Evolutionary conservation across 37 sponge, comb jelly and placozoan genomes (phyloP).

Genomic region (Tethya wilhelma): DNA sequence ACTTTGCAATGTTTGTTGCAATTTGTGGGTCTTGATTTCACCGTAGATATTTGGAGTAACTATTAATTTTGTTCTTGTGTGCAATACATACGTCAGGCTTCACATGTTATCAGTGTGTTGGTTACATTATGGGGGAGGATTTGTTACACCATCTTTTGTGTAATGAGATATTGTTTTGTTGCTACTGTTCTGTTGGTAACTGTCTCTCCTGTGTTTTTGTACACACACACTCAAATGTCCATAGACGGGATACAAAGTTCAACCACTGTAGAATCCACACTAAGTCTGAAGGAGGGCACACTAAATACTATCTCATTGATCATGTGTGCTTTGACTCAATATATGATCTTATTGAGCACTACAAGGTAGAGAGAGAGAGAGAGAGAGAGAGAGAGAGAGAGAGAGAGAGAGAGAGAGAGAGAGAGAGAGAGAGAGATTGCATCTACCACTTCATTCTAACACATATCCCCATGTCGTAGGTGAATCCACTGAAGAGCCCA

Average conservation of each 20-base stretch:
- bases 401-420: no score
- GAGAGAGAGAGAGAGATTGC: no score
- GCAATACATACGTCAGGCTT: no score
- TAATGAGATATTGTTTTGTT: background rate
- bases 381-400: no score
- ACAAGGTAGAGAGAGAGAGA: slow-evolving; percentile 56
- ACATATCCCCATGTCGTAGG: slow-evolving; percentile 7
- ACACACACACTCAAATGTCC: no score
- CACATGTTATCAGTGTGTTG: no score
- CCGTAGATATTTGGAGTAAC: no score
- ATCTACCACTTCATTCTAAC: background rate
- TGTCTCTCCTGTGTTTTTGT: background rate
- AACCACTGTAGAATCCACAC: slow-evolving; percentile 87
- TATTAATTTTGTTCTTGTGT: no score
- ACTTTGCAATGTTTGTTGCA: no score
- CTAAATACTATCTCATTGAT: slow-evolving; percentile 89
- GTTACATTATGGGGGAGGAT: background rate
- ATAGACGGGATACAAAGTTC: slow-evolving; percentile 63
- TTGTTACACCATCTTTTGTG: background rate
- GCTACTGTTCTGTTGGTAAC: background rate
- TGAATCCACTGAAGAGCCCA: slow-evolving; percentile 77
- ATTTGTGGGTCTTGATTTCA: no score
- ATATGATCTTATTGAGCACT: slow-evolving; percentile 85
- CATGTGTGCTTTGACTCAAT: slow-evolving; percentile 87
- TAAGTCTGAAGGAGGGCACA: slow-evolving; percentile 69